These are phyloP conservation scores for Drosophila kanapiae DNA, from an alignment of 1,140 invertebrate species.

Conservation along the genomic window DNA sequence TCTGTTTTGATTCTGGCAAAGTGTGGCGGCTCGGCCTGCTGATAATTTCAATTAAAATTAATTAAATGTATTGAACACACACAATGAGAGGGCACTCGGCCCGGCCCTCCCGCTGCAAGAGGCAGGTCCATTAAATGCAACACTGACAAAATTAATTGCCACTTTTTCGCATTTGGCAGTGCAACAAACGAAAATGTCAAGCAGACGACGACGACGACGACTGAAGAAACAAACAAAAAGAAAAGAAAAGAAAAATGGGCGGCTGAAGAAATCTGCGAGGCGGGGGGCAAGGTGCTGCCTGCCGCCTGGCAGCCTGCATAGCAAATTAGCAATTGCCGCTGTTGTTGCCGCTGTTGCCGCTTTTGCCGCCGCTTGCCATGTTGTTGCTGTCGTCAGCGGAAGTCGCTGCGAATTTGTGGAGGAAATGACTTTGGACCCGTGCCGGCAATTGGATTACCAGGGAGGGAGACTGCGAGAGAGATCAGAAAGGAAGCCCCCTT, in stretches of 20 bases:
- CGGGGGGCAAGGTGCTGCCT: too few relatives aligned
- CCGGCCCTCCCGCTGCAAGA: neutral
- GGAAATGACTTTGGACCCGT: conserved; percentile 70
- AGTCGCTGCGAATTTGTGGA: conserved; percentile 76
- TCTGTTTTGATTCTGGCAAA: conserved; percentile 23
- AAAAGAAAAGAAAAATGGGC: conserved; percentile 35
- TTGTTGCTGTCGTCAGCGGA: conserved; percentile 62
- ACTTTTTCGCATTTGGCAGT: conserved; percentile 81
- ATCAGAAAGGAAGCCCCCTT: neutral
- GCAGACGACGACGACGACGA: conserved; percentile 32
- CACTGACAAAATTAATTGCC: conserved; percentile 83
- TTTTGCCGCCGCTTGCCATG: conserved; percentile 14
- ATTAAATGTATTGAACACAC: conserved; percentile 58
- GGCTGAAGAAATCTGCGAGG: neutral
- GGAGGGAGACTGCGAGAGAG: too few relatives aligned
- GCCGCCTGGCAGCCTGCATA: conserved; percentile 52
- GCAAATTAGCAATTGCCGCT: conserved; percentile 77
- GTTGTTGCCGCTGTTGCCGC: conserved; percentile 8
- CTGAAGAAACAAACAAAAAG: conserved; percentile 33
- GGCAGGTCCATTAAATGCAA: conserved; percentile 78
- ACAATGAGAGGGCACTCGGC: conserved; percentile 1
- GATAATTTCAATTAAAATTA: conserved; percentile 76
- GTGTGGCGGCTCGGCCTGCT: conserved; percentile 36
- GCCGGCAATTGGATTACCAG: conserved; percentile 36
- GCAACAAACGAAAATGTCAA: conserved; percentile 82